A percentile compares a stretch with the other conserved stretches of the same genome.
Conservation (phyloP, 2,797 vertebrate species). For the Amphiprion clarkii region DNA sequence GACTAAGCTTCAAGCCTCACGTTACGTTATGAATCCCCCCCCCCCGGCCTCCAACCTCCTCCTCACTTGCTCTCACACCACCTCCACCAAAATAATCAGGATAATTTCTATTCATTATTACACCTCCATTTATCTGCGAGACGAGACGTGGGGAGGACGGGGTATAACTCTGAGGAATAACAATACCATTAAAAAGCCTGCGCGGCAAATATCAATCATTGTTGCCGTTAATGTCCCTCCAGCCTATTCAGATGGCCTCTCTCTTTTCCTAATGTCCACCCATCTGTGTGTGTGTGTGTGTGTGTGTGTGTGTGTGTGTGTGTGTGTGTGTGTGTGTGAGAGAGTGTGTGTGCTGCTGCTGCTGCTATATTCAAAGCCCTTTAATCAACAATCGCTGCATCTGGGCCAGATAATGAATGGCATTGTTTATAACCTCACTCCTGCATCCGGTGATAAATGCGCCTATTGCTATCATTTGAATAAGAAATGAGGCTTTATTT, state of each 20-base stretch:
- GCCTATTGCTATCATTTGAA: slow-evolving; percentile 94
- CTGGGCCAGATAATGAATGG: slow-evolving; percentile 98
- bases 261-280: slow-evolving; percentile 93
- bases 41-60: background rate
- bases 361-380: slow-evolving; percentile 89
- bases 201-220: slow-evolving; percentile 93
- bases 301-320: slow-evolving; percentile 40
- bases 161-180: slow-evolving; percentile 91
- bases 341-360: slow-evolving; percentile 41
- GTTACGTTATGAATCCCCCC: slow-evolving; percentile 65
- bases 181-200: slow-evolving; percentile 96
- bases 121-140: slow-evolving; percentile 82
- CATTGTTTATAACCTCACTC: slow-evolving; percentile 95
- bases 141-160: slow-evolving; percentile 80
- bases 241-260: slow-evolving; percentile 95
- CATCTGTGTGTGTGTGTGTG: slow-evolving; percentile 88
- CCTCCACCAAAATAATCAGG: slow-evolving; percentile 79
- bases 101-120: slow-evolving; percentile 87
- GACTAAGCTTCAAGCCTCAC: slow-evolving; percentile 63
- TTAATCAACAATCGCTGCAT: slow-evolving; percentile 98
- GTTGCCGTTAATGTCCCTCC: slow-evolving; percentile 96
- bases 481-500: slow-evolving; percentile 91
- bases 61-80: slow-evolving; percentile 44
- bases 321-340: slow-evolving; percentile 76
- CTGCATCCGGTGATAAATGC: slow-evolving; percentile 93